A percentile compares a stretch with the other conserved stretches of the same genome.
Evolutionary conservation across 1,140 invertebrate genomes (phyloP).

Genomic region (Monochamus saltuarius): DNA sequence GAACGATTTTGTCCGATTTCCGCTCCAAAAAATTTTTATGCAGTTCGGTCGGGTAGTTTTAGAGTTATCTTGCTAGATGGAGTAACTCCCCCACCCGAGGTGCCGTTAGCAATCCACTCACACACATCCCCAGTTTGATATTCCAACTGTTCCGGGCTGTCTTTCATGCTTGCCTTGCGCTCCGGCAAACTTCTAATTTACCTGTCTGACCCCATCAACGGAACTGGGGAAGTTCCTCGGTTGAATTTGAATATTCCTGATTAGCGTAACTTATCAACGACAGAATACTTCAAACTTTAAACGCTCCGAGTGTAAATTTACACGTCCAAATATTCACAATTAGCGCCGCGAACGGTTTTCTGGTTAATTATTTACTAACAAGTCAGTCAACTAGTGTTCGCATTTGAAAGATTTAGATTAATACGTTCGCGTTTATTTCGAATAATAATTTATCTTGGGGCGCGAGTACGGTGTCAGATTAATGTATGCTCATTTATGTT

Average conservation of each 20-base stretch:
- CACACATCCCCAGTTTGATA: slow-evolving; percentile 28
- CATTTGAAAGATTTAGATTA: too few relatives aligned
- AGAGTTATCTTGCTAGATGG: too few relatives aligned
- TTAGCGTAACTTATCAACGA: slow-evolving; percentile 31
- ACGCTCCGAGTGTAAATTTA: slow-evolving; percentile 25
- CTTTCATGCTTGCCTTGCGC: slow-evolving; percentile 17
- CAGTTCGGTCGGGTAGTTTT: too few relatives aligned
- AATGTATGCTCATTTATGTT: too few relatives aligned
- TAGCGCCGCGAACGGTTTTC: slow-evolving; percentile 3
- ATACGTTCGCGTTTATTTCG: too few relatives aligned
- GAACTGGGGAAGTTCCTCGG: slow-evolving; percentile 26
- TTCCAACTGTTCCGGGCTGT: slow-evolving; percentile 24
- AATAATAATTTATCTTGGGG: too few relatives aligned
- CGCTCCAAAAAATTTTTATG: too few relatives aligned
- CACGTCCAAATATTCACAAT: slow-evolving; percentile 28
- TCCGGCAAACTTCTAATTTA: slow-evolving; percentile 27
- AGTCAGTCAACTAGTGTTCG: too few relatives aligned
- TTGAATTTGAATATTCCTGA: slow-evolving; percentile 35
- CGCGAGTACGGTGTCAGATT: too few relatives aligned
- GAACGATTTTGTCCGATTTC: too few relatives aligned
- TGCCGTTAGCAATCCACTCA: slow-evolving; percentile 25
- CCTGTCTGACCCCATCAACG: slow-evolving; percentile 29
- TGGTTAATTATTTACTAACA: too few relatives aligned
- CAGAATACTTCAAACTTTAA: slow-evolving; percentile 30
- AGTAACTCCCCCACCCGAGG: slow-evolving; percentile 7